Base-by-base conservation (phyloP, 2,888 invertebrate species). In the Iselma pallidipennis region DNA sequence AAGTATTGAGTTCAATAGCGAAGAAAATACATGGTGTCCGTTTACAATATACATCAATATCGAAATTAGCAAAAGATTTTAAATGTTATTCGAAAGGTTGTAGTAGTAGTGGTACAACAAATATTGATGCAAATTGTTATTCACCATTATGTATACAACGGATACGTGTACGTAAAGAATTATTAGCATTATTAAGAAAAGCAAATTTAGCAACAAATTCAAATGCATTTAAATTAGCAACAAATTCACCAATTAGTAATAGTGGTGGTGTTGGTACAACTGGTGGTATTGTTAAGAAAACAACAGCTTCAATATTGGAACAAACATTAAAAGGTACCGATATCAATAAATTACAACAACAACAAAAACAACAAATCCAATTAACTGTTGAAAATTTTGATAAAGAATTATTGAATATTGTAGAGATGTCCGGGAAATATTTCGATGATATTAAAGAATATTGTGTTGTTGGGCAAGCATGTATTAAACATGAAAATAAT, bases 111-210 rank as follows among this genome's bases (percentile, higher is more conserved):
- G 67, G 78, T 80, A 67, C 79, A 80, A 62, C 84, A 81, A 72
- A 78, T 77, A 59, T 85, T 80, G 78, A 89, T 75, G 82, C 82
- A 0, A 84, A 81, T 52, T 95, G 95, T 74, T 95, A 92, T 77
- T 95, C 95, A 0, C 92, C 94, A 0, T 80, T 91, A 50, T 95
- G 95, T 76, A 83, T 92, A 55, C 89, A 90, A 76, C 89, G 91
- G 76, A 87, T 86, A 4, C 86, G 86, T 69, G 83, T 93, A 4
- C 86, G 92, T 52, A 87, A 88, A 68, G 90, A 92, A 73, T 80
- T 94, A 52, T 76, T 89, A 70, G 71, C 84, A 59, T 74, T 89
- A 70, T 74, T 89, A 75, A 81, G 89, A 77, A 88, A 86, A 76
- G 88, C 88, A 3, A 90, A 89, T 68, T 82, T 84, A 37, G 81